Conservation (phyloP, 2,888 invertebrate species). For the Conchocele bisecta region DNA sequence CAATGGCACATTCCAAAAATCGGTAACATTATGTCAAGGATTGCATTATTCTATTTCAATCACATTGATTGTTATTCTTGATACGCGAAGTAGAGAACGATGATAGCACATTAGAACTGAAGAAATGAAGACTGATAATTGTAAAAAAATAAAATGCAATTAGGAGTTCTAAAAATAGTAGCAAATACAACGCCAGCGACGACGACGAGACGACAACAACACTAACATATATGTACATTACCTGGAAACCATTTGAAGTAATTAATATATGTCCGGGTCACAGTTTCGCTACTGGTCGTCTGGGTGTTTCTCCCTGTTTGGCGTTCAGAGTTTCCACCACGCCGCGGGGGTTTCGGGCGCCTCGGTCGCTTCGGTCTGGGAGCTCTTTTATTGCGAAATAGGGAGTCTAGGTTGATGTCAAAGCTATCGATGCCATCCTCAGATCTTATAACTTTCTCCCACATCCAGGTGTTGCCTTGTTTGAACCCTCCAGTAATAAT, state of each 20-base stretch:
- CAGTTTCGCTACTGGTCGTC: not conserved
- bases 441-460: conserved; percentile 32
- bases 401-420: not conserved
- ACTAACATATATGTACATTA: conserved; percentile 1
- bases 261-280: conserved; percentile 1
- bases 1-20: too few species aligned
- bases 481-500: conserved; percentile 29
- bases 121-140: too few species aligned
- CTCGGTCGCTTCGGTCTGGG: conserved; percentile 1
- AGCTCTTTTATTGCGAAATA: too few species aligned
- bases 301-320: not conserved
- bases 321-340: not conserved
- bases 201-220: not conserved
- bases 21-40: too few species aligned
- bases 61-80: too few species aligned
- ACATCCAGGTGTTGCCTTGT: conserved; percentile 28
- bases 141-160: too few species aligned
- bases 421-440: not conserved
- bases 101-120: too few species aligned
- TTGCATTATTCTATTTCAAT: too few species aligned
- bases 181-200: too few species aligned
- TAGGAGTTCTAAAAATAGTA: too few species aligned
- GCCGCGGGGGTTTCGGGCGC: not conserved
- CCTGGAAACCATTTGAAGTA: conserved; percentile 64
- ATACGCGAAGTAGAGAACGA: not conserved